These are phyloP conservation scores for Neopipo cinnamomea DNA, from an alignment of 2,113 vertebrate species.

Conservation along the genomic window DNA sequence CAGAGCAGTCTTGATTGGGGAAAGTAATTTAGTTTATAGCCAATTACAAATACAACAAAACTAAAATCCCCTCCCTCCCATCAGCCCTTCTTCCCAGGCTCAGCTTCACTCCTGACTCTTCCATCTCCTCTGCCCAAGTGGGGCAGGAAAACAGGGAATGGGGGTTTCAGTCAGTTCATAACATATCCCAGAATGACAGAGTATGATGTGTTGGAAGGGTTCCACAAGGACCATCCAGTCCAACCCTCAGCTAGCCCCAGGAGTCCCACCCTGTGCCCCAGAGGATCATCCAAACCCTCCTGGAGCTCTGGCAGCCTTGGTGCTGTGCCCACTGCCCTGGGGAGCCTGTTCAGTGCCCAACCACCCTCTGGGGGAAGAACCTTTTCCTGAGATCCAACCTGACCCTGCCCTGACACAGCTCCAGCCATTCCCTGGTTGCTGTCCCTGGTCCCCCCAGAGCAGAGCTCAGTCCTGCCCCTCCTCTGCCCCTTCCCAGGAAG, in stretches of 20 bases:
- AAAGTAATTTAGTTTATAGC: not conserved
- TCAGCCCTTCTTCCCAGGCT: not conserved
- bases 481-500: not conserved
- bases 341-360: not conserved
- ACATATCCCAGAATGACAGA: not conserved
- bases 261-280: not conserved
- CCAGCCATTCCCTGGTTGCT: not conserved
- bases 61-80: not conserved
- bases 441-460: not conserved
- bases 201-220: not conserved
- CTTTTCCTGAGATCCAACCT: no score
- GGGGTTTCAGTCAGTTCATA: not conserved
- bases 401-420: no score
- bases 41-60: not conserved
- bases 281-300: not conserved
- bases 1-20: not conserved
- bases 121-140: not conserved
- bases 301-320: not conserved
- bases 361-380: not conserved
- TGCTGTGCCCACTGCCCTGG: not conserved
- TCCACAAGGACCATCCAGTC: not conserved
- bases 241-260: not conserved
- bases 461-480: no score
- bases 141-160: not conserved
- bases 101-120: not conserved